These are phyloP conservation scores for Tetramorium alpestre DNA, from an alignment of 1,140 invertebrate genomes.

Conservation along the genomic window DNA sequence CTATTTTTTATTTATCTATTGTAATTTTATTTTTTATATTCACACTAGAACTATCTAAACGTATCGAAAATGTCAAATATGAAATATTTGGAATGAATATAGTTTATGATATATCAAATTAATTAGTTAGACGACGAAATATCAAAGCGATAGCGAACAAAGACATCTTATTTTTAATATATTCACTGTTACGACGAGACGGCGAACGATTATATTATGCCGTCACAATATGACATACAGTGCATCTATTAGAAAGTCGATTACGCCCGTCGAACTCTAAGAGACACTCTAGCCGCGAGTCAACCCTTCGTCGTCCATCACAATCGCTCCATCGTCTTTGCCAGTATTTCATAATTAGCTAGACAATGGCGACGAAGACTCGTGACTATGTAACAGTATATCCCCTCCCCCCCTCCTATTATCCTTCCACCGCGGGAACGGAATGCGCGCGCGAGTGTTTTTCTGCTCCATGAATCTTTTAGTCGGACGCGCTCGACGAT, in stretches of 20 bases:
- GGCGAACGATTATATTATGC: not conserved
- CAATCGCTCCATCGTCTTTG: conserved; percentile 56
- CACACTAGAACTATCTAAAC: not conserved
- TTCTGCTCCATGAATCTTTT: conserved; percentile 81
- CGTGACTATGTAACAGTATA: conserved; percentile 53
- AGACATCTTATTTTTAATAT: not conserved
- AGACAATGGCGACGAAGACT: conserved; percentile 67
- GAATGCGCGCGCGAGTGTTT: conserved; percentile 69
- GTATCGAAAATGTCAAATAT: not conserved
- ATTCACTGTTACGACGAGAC: not conserved
- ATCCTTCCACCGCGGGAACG: conserved; percentile 29
- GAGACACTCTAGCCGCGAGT: conserved; percentile 18
- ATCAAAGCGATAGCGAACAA: not conserved
- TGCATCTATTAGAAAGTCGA: conserved; percentile 35
- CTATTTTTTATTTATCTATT: not conserved
- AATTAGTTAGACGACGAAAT: not conserved
- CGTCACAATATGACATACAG: not conserved
- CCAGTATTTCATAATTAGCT: conserved; percentile 77
- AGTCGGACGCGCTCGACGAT: conserved; percentile 66
- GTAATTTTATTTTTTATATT: not conserved
- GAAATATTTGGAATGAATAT: not conserved
- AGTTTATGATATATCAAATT: not conserved
- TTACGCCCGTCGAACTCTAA: conserved; percentile 20
- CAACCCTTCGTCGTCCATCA: conserved; percentile 44
- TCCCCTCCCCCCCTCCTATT: not conserved